Evolutionary conservation across 2,113 vertebrate genomes (phyloP).

Genomic region (Genyomyrus donnyi): DNA sequence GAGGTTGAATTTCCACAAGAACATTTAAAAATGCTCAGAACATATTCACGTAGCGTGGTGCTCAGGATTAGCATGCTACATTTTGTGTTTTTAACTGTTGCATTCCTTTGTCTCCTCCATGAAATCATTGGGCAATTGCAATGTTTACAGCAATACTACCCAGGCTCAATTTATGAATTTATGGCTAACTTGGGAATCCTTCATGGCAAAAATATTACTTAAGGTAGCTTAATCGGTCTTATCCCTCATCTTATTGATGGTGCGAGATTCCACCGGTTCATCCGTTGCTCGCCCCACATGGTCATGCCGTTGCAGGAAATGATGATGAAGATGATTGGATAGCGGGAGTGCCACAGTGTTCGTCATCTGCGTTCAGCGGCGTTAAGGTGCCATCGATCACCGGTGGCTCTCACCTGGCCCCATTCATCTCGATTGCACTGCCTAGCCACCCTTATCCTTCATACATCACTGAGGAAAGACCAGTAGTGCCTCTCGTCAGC

Average conservation of each 20-base stretch:
- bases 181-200: neutral
- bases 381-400: neutral
- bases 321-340: slow-evolving; percentile 5
- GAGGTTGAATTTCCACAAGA: neutral
- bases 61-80: no score
- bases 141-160: neutral
- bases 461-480: neutral
- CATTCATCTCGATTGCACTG: neutral
- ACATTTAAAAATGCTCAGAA: neutral
- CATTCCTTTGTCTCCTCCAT: neutral
- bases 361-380: neutral
- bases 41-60: neutral
- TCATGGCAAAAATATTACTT: neutral
- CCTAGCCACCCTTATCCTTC: neutral
- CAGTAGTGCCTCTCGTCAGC: neutral
- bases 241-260: neutral
- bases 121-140: neutral
- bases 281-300: neutral
- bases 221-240: neutral
- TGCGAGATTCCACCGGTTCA: neutral
- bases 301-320: neutral
- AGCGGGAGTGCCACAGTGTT: neutral
- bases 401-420: neutral
- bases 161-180: neutral
- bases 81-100: neutral